A percentile compares a stretch with the other conserved stretches of the same genome.
These are phyloP conservation scores for Enteromius radiatus DNA, from an alignment of 2,797 vertebrate species.

Conservation along the genomic window DNA sequence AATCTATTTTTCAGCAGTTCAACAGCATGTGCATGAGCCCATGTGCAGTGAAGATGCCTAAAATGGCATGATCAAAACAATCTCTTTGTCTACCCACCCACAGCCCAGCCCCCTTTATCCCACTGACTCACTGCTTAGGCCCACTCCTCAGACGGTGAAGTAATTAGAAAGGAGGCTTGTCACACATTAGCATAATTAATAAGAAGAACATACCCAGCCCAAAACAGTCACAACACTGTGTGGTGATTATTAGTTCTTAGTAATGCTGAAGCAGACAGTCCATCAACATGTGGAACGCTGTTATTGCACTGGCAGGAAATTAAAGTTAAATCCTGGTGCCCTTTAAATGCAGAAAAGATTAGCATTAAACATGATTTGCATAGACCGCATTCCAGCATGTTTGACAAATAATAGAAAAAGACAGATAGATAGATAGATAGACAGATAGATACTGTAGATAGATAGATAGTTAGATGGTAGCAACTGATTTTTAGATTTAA, in stretches of 20 bases:
- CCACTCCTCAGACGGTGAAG: slow-evolving; percentile 9
- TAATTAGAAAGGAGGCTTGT: slow-evolving; percentile 45
- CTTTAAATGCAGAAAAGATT: slow-evolving; percentile 61
- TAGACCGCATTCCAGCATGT: slow-evolving; percentile 31
- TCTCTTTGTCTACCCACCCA: slow-evolving; percentile 24
- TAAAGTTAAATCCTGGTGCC: slow-evolving; percentile 63
- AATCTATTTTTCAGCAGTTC: slow-evolving; percentile 1
- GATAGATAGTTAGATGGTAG: neutral
- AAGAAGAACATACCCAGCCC: slow-evolving; percentile 25
- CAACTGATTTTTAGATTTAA: neutral
- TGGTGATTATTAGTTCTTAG: slow-evolving; percentile 44
- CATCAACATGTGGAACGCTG: slow-evolving; percentile 57
- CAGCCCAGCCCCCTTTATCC: slow-evolving; percentile 22
- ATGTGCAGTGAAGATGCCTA: neutral
- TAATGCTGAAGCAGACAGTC: slow-evolving; percentile 36
- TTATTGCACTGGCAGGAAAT: slow-evolving; percentile 59
- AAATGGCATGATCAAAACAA: slow-evolving; percentile 30
- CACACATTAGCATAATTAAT: slow-evolving; percentile 53
- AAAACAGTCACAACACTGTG: slow-evolving; percentile 40
- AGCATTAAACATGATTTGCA: slow-evolving; percentile 53
- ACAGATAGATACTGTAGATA: neutral
- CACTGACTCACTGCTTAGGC: slow-evolving; percentile 17
- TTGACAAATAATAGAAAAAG: slow-evolving; percentile 18
- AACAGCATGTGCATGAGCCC: neutral
- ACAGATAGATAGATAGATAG: neutral